Conservation (phyloP, 2,888 invertebrate genomes). For the Cosmorhoe ocellata region DNA sequence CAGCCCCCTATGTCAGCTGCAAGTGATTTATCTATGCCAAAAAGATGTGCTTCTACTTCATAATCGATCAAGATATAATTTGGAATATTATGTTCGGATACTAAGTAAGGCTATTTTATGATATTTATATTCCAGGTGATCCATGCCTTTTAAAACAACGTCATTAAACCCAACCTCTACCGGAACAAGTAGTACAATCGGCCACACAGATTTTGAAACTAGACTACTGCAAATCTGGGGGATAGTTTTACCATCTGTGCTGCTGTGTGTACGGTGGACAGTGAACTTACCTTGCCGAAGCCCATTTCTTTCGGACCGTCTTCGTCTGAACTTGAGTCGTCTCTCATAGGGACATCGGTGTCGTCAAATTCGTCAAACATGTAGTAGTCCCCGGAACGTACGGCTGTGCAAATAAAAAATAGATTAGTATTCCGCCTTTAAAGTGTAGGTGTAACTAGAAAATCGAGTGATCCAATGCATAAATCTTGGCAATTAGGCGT, state of each 20-base stretch:
- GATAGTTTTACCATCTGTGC: conserved; percentile 19
- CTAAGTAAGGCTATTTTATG: conserved; percentile 32
- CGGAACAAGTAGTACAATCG: conserved; percentile 22
- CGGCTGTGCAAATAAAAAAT: conserved; percentile 84
- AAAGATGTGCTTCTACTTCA: conserved; percentile 12
- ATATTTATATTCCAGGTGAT: conserved; percentile 28
- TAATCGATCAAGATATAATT: conserved; percentile 21
- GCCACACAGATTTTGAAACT: conserved; percentile 26
- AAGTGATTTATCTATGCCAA: conserved; percentile 29
- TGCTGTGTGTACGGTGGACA: conserved; percentile 18
- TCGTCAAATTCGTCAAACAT: conserved; percentile 98
- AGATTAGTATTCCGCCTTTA: conserved; percentile 9
- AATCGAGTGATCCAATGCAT: conserved; percentile 8
- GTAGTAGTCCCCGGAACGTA: conserved; percentile 99
- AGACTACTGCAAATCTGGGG: conserved; percentile 12
- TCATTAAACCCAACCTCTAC: conserved; percentile 31
- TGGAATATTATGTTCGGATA: conserved; percentile 31
- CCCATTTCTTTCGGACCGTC: conserved; percentile 79
- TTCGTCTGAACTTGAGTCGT: conserved; percentile 83
- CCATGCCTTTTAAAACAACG: conserved; percentile 35
- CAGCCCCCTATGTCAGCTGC: conserved; percentile 15
- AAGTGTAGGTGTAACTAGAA: conserved; percentile 33
- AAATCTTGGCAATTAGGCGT: background rate
- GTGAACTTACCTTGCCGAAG: conserved; percentile 72
- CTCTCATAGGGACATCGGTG: conserved; percentile 87